phyloP scores from a whole-genome alignment of 2,888 invertebrate species.

The Cylindroiulus punctatus region DNA sequence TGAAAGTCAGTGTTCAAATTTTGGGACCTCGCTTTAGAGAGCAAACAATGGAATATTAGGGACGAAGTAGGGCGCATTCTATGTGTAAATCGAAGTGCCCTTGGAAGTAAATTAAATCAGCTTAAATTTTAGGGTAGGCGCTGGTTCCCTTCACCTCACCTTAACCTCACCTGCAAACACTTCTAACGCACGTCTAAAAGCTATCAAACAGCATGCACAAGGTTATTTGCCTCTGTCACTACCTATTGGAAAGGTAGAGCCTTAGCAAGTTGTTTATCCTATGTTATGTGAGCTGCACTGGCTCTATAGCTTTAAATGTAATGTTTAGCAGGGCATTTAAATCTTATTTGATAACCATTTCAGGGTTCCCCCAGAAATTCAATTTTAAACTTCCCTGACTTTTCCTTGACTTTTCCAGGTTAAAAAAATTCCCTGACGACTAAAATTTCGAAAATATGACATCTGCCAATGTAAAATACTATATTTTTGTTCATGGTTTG shows the following conservation, averaged over 20 bases:
- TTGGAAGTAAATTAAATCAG: background rate
- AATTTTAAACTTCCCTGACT: too few relatives aligned
- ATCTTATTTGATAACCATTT: too few relatives aligned
- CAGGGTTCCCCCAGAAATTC: too few relatives aligned
- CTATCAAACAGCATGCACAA: background rate
- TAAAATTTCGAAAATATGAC: too few relatives aligned
- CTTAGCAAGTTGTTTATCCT: background rate
- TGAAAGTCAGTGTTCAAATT: background rate
- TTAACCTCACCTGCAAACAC: background rate
- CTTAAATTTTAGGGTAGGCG: background rate
- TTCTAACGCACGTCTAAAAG: background rate
- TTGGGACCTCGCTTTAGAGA: background rate
- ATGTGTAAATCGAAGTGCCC: background rate
- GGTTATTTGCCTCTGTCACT: constrained; percentile 1
- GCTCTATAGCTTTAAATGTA: too few relatives aligned
- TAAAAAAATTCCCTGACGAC: too few relatives aligned
- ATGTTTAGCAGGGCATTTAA: too few relatives aligned
- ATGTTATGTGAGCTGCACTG: background rate
- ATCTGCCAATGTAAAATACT: too few relatives aligned
- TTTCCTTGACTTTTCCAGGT: too few relatives aligned
- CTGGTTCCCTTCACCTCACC: constrained; percentile 23
- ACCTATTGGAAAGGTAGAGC: background rate
- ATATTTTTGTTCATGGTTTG: too few relatives aligned
- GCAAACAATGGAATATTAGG: background rate
- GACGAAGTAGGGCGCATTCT: background rate